Percentiles rank a stretch among this genome's conserved stretches.
These are phyloP conservation scores for Aix galericulata DNA, from an alignment of 2,113 vertebrate genomes.

Conservation along the genomic window DNA sequence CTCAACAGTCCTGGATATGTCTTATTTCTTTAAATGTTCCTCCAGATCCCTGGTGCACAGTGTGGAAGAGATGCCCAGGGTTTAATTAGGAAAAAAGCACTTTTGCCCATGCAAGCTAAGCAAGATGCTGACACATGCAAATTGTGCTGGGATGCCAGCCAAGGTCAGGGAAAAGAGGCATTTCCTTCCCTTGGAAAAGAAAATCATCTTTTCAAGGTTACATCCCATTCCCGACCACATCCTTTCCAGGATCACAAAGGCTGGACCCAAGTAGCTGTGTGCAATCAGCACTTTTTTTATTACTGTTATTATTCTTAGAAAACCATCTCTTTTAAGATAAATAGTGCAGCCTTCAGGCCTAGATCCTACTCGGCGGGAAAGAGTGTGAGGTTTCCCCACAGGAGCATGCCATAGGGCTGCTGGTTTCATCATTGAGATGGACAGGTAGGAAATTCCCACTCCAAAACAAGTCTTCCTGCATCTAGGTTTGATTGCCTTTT, in stretches of 20 bases:
- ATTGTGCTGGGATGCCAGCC: rapidly evolving
- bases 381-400: background rate
- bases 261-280: background rate
- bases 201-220: background rate
- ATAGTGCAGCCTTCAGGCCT: background rate
- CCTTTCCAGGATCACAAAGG: background rate
- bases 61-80: background rate
- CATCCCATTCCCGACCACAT: background rate
- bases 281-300: background rate
- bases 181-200: background rate
- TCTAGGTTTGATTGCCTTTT: background rate
- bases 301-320: background rate
- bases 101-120: background rate
- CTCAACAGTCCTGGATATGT: background rate
- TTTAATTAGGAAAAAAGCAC: background rate
- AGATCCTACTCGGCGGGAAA: background rate
- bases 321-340: background rate
- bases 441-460: background rate
- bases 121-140: background rate
- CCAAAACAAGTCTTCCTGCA: background rate
- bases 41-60: background rate
- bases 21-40: background rate
- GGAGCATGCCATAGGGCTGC: background rate
- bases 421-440: rapidly evolving
- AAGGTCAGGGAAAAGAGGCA: background rate